Percentiles rank a stretch among this genome's conserved stretches.
These are phyloP conservation scores for Stichopus horrens DNA, from an alignment of 53 echinoderm and acorn worm species.

Conservation along the genomic window DNA sequence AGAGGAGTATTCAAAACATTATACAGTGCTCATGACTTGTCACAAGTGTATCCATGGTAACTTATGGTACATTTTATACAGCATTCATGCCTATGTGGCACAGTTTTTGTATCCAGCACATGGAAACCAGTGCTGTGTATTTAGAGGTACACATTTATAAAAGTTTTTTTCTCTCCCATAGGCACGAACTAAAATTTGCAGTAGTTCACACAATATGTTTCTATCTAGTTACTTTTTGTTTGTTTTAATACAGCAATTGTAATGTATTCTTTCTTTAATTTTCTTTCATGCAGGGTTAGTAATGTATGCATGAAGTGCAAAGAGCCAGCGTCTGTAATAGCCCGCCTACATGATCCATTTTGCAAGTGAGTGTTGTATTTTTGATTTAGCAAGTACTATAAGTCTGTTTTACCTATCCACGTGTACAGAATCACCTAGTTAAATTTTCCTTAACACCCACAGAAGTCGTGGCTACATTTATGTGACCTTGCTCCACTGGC, in stretches of 20 bases:
- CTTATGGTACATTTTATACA: no score
- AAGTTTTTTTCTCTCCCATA: neutral
- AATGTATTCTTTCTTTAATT: neutral
- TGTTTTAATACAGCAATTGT: neutral
- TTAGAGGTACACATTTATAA: no score
- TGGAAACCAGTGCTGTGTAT: no score
- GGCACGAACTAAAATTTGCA: neutral
- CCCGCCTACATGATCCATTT: conserved; percentile 78
- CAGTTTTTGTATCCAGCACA: no score
- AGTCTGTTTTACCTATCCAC: neutral
- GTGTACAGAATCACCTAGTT: no score
- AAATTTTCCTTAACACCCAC: no score
- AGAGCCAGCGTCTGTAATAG: conserved; percentile 67
- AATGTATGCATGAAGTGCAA: conserved; percentile 89
- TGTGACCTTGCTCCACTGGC: no score
- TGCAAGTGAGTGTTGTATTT: conserved; percentile 68
- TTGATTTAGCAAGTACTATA: neutral
- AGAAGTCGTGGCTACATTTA: no score
- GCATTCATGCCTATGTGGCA: no score
- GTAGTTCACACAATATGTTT: neutral
- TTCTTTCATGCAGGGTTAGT: conserved; percentile 19
- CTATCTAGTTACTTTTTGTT: neutral
- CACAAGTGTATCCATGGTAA: no score
- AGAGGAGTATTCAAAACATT: no score
- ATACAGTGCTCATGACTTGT: no score